Percentiles rank a stretch among this genome's conserved stretches.
phyloP scores from a whole-genome alignment of 2,113 vertebrate genomes.

The Limnothrissa miodon region DNA sequence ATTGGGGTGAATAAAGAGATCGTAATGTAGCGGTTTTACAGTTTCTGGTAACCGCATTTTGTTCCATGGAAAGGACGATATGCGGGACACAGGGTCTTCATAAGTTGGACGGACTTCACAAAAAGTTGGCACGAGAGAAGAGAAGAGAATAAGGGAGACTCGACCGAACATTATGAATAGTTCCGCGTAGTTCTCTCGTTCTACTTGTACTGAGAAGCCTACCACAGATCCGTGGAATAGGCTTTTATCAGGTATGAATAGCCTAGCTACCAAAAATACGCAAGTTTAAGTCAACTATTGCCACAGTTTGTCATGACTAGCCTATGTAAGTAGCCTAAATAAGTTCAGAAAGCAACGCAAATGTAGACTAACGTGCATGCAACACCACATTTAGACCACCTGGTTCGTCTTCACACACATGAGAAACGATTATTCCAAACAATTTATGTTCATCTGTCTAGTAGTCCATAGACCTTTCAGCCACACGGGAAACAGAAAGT shows the following conservation, averaged over 20 bases:
- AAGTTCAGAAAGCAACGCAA: too few species aligned
- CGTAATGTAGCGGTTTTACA: conserved; percentile 75
- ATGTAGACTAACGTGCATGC: too few species aligned
- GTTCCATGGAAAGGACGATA: conserved; percentile 74
- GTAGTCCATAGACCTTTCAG: background rate
- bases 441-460: background rate
- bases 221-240: background rate
- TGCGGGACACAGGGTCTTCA: background rate
- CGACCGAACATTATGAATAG: background rate
- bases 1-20: conserved; percentile 83
- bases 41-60: conserved; percentile 76
- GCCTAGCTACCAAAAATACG: background rate
- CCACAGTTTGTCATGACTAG: background rate
- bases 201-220: background rate
- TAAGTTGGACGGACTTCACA: background rate
- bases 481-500: background rate
- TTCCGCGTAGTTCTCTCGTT: background rate
- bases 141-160: background rate
- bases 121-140: background rate
- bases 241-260: background rate
- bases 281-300: too few species aligned
- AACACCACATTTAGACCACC: background rate
- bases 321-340: background rate
- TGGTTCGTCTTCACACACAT: background rate
- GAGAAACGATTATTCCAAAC: background rate